Evolutionary conservation across 2,888 invertebrate genomes (phyloP).

Genomic region (Spilarctia lutea): DNA sequence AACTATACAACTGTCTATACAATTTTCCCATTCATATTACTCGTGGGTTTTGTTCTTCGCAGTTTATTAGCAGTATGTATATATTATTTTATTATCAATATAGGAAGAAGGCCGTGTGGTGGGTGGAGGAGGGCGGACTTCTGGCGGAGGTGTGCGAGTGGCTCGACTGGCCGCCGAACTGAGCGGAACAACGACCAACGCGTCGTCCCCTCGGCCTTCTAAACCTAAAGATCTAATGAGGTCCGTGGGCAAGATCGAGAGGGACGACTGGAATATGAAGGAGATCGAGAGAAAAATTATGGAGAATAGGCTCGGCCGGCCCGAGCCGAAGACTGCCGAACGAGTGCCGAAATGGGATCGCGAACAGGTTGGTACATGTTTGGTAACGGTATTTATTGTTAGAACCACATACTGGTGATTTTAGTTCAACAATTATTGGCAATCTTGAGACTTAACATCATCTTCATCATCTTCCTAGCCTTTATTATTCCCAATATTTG

Average conservation of each 20-base stretch:
- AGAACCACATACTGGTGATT: too few species aligned
- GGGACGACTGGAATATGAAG: constrained; percentile 96
- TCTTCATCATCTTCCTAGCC: too few species aligned
- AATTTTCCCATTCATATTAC: neutral
- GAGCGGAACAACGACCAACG: constrained; percentile 86
- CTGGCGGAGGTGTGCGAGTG: constrained; percentile 73
- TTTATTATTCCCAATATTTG: too few species aligned
- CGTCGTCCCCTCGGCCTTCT: constrained; percentile 84
- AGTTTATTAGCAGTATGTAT: neutral
- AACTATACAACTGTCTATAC: neutral
- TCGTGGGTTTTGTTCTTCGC: neutral
- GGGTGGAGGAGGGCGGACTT: constrained; percentile 67
- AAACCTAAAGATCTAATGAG: constrained; percentile 95
- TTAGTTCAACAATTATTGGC: too few species aligned
- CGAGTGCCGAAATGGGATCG: constrained; percentile 97
- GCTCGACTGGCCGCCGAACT: constrained; percentile 90
- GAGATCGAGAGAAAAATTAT: constrained; percentile 96
- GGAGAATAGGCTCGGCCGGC: constrained; percentile 90
- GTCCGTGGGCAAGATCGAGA: constrained; percentile 95
- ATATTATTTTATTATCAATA: neutral
- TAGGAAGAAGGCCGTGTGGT: constrained; percentile 79
- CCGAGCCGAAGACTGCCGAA: constrained; percentile 88
- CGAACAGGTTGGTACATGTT: constrained; percentile 87
- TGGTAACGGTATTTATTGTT: neutral
- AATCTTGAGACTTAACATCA: too few species aligned